Conservation (phyloP, 2,113 vertebrate species). For the Hiodon alosoides region DNA sequence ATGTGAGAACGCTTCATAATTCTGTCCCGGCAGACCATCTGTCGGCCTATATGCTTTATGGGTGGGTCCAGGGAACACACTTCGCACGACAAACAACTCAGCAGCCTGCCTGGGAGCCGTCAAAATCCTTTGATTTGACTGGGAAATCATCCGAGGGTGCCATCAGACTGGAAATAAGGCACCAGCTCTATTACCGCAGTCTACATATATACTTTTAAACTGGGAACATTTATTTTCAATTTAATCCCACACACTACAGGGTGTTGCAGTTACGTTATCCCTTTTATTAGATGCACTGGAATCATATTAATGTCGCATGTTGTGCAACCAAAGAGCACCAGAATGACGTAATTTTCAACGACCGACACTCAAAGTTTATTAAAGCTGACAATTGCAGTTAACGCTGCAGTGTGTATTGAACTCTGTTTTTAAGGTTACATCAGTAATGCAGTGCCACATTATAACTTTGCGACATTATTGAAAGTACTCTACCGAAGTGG, state of each 20-base stretch:
- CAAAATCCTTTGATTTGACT: conserved; percentile 67
- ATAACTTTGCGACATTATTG: no score
- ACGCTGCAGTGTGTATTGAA: no score
- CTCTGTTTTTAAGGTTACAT: no score
- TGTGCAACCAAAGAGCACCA: no score
- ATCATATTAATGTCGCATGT: no score
- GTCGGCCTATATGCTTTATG: conserved; percentile 55
- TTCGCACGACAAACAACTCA: conserved; percentile 50
- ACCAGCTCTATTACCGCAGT: neutral
- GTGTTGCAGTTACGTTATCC: neutral
- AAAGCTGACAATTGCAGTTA: no score
- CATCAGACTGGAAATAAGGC: conserved; percentile 49
- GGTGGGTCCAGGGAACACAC: conserved; percentile 50
- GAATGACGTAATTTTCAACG: no score
- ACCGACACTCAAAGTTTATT: no score
- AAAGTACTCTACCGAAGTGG: no score
- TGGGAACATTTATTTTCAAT: neutral
- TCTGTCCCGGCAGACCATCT: conserved; percentile 57
- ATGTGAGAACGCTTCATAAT: conserved; percentile 34
- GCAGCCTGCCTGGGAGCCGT: conserved; percentile 33
- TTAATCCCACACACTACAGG: no score
- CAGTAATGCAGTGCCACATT: no score
- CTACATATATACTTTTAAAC: conserved; percentile 1
- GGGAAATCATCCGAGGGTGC: conserved; percentile 57
- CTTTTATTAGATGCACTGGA: no score